These are phyloP conservation scores for Mirounga angustirostris DNA, from an alignment of 2,113 vertebrate genomes.

Conservation along the genomic window DNA sequence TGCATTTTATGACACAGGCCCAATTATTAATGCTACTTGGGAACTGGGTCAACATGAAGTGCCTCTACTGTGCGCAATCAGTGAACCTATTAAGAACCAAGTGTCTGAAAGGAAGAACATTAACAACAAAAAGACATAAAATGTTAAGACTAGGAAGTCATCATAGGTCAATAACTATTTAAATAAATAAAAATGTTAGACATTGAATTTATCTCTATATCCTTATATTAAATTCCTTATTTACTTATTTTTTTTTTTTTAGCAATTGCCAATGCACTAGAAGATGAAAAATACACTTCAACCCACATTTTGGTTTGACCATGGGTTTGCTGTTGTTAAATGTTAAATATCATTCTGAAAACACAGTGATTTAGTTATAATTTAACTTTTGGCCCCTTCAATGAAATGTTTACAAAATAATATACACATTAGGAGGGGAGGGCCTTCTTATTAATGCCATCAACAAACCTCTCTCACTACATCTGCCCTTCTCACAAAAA, in stretches of 20 bases:
- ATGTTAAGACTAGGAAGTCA: conserved; percentile 82
- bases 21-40: conserved; percentile 79
- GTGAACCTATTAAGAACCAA: conserved; percentile 79
- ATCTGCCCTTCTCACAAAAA: conserved; percentile 62
- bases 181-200: conserved; percentile 87
- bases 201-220: conserved; percentile 81
- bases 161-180: conserved; percentile 79
- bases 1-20: conserved; percentile 81
- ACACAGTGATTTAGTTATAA: conserved; percentile 75
- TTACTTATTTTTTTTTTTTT: conserved; percentile 21
- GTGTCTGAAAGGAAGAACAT: conserved; percentile 74
- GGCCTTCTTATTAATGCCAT: conserved; percentile 62
- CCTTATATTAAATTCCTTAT: conserved; percentile 83
- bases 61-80: conserved; percentile 83
- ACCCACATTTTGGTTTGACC: conserved; percentile 78
- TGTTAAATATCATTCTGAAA: conserved; percentile 68
- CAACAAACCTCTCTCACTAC: conserved; percentile 37
- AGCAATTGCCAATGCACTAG: conserved; percentile 76
- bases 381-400: conserved; percentile 77
- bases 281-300: conserved; percentile 77
- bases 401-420: conserved; percentile 77
- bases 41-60: conserved; percentile 79
- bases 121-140: conserved; percentile 79
- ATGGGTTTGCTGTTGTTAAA: conserved; percentile 66
- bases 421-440: conserved; percentile 62